Conservation (phyloP, 2,113 vertebrate species). For the Alethe diademata region DNA sequence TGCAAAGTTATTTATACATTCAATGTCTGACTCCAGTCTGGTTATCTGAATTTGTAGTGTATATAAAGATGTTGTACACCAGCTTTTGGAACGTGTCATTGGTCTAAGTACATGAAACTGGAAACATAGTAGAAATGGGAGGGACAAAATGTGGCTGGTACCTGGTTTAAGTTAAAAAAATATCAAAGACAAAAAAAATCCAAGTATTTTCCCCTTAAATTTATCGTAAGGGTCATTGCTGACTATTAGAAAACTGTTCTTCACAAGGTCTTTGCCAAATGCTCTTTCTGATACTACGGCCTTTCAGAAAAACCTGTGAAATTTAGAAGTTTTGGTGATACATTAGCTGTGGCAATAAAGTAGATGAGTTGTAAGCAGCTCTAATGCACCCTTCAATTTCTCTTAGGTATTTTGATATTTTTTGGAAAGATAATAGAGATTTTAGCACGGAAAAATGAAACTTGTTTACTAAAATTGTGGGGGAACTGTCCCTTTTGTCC, state of each 20-base stretch:
- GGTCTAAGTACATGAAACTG: slow-evolving; percentile 22
- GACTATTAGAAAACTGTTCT: not conserved
- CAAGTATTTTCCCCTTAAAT: not conserved
- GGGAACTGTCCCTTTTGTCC: not conserved
- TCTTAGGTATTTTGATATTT: slow-evolving; percentile 5
- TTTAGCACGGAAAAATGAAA: slow-evolving; percentile 23
- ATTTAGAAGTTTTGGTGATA: not conserved
- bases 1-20: slow-evolving; percentile 63
- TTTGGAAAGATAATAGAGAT: not conserved
- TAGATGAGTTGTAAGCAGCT: not conserved
- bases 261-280: slow-evolving; percentile 4
- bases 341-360: not conserved
- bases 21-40: slow-evolving; percentile 34
- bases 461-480: not conserved
- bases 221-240: not conserved
- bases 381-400: not conserved
- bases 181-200: not conserved
- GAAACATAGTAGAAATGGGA: not conserved
- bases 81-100: slow-evolving; percentile 22
- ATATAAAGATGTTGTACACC: slow-evolving; percentile 52
- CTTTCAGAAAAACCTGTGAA: not conserved
- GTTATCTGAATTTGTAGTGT: slow-evolving; percentile 48
- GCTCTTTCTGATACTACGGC: not conserved
- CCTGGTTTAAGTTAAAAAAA: not conserved
- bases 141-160: not conserved